Base-by-base conservation (phyloP, 2,113 vertebrate species). In the Camelus bactrianus region DNA sequence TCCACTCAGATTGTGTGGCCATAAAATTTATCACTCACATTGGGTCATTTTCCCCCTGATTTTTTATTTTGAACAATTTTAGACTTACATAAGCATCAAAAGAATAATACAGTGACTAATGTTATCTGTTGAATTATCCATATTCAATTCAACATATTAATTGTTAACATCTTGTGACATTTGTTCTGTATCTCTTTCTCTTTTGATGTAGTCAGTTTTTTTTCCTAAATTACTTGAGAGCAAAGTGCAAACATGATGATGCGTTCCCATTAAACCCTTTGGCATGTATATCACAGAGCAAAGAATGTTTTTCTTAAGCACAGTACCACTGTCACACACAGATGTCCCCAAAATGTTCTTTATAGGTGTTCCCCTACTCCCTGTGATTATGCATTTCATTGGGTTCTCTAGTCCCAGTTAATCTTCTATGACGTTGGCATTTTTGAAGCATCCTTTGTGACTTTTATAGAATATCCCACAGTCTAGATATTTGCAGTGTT, bases 41-140 rank as follows among this genome's bases (percentile, higher is more conserved):
- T 3, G 38, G 35, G 6, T 93, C 28, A 70, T 11, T 93, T 94
- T 77, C 10, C 17, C 60, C 38, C 5, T 50, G 76, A n/a, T 17
- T 81, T 96, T 91, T 76, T 77, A 56, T 81, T 95, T 94, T 30
- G 24, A 89, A 94, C 91, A 92, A 60, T 30, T 26, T 75, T 72
- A 32, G 85, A 54, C 32, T 3, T 56, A 75, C 2, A 58, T 16
- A 56, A 79, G 2, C 38, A 79, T 89, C 48, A 94, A 28, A 94
- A 94, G 52, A 82, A 67, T 54, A 54, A 62, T 30, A 67, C 8
- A 35, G 26, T 87, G 17, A 95, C 38, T 42, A 42, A 13, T 93
- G 94, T 35, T 79, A 91, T 58, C 58, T 90, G 35, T 52, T 65
- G 58, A 62, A 64, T 73, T 46, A 77, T 14, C 32, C 60, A 80